These are phyloP conservation scores for Aphaenogaster floridana DNA, from an alignment of 1,140 invertebrate genomes.

Conservation along the genomic window DNA sequence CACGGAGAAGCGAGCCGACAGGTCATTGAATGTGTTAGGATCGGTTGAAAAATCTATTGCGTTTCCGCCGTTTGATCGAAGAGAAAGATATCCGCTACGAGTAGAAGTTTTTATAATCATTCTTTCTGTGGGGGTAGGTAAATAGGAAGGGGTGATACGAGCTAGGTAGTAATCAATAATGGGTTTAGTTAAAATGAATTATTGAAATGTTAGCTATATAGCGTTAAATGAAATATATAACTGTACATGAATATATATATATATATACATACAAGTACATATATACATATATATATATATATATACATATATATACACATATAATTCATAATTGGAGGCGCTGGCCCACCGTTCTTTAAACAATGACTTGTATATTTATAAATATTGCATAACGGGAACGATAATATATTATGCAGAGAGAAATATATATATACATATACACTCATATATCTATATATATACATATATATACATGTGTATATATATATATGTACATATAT, in stretches of 20 bases:
- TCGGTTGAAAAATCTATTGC: conserved; percentile 34
- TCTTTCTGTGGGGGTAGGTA: conserved; percentile 67
- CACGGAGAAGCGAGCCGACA: conserved; percentile 6
- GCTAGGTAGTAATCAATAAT: conserved; percentile 75
- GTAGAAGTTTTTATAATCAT: conserved; percentile 66
- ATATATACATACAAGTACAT: background rate
- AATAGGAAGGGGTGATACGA: conserved; percentile 72
- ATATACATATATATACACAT: background rate
- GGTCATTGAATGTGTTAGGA: conserved; percentile 19
- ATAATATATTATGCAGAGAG: conserved; percentile 80
- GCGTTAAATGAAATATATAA: conserved; percentile 74
- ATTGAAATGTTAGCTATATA: conserved; percentile 71
- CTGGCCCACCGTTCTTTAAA: conserved; percentile 82
- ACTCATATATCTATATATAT: conserved; percentile 40
- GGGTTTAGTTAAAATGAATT: conserved; percentile 72
- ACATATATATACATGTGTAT: conserved; percentile 53
- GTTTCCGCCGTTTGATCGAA: conserved; percentile 44
- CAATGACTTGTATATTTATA: conserved; percentile 86
- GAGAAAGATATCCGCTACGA: conserved; percentile 54
- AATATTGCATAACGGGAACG: conserved; percentile 82
- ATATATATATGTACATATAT: conserved; percentile 44
- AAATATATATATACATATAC: conserved; percentile 82
- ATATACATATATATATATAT: background rate
- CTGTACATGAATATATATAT: conserved; percentile 68
- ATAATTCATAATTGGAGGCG: conserved; percentile 77